Evolutionary conservation across 2,888 invertebrate genomes (phyloP).

Genomic region (Archips crataeganus): DNA sequence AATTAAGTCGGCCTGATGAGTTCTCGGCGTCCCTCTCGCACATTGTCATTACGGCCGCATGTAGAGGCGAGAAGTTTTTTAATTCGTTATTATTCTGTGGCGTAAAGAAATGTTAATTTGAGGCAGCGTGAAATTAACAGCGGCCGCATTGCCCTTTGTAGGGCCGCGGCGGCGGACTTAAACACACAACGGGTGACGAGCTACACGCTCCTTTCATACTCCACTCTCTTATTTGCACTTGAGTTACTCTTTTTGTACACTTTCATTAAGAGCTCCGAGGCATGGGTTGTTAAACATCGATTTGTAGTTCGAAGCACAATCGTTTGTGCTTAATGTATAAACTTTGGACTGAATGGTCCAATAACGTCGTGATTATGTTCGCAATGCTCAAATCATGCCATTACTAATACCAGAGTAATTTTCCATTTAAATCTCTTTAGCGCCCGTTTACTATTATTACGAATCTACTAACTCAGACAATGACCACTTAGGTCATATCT

Average conservation of each 20-base stretch:
- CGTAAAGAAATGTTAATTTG: constrained; percentile 87
- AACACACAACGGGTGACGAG: constrained; percentile 85
- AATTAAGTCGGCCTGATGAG: constrained; percentile 84
- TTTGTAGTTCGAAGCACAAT: constrained; percentile 59
- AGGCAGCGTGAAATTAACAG: constrained; percentile 87
- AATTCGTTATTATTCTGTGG: constrained; percentile 86
- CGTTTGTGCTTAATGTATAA: constrained; percentile 64
- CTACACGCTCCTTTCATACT: constrained; percentile 74
- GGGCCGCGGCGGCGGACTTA: constrained; percentile 79
- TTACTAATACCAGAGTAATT: constrained; percentile 51
- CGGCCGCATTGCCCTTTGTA: constrained; percentile 82
- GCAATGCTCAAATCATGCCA: constrained; percentile 43
- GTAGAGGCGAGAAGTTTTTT: constrained; percentile 83
- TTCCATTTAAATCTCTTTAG: constrained; percentile 39
- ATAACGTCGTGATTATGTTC: constrained; percentile 49
- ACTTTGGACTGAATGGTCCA: constrained; percentile 53
- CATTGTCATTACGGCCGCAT: constrained; percentile 81
- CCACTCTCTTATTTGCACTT: constrained; percentile 82
- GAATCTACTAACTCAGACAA: constrained; percentile 27
- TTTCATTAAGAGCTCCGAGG: constrained; percentile 76
- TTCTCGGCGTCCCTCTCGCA: constrained; percentile 68
- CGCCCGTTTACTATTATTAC: constrained; percentile 36
- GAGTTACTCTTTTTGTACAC: constrained; percentile 76
- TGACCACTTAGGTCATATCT: constrained; percentile 22
- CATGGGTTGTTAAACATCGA: constrained; percentile 77